phyloP scores from a whole-genome alignment of 2,797 vertebrate genomes.

The Phoeniculus purpureus region DNA sequence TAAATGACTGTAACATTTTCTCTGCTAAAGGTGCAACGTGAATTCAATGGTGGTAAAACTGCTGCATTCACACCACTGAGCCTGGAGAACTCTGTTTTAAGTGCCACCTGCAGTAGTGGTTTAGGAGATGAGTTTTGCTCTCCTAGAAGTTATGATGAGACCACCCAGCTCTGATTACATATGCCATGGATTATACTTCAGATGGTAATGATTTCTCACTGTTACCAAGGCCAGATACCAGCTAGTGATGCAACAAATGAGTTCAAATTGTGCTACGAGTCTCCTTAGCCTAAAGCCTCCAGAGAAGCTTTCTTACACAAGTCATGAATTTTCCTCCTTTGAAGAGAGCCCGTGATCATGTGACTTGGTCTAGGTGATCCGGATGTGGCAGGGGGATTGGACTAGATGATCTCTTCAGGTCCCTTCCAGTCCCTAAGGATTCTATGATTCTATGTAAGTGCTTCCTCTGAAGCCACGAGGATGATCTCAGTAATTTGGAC shows the following conservation, averaged over 20 bases:
- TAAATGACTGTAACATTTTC: background rate
- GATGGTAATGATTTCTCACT: conserved; percentile 65
- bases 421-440: no score
- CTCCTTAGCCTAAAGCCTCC: background rate
- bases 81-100: conserved; percentile 1
- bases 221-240: conserved; percentile 49
- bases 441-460: no score
- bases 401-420: no score
- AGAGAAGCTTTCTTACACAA: background rate
- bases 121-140: conserved; percentile 53
- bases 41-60: background rate
- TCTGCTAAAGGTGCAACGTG: background rate
- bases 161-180: conserved; percentile 50
- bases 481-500: background rate
- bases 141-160: conserved; percentile 54
- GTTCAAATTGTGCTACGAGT: background rate
- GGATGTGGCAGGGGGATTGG: no score
- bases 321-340: background rate
- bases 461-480: background rate
- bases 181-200: conserved; percentile 64
- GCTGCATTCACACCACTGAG: background rate
- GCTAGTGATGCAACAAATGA: conserved; percentile 13
- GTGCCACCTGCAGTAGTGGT: conserved; percentile 57
- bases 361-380: no score
- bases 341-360: background rate